Evolutionary conservation across 2,113 vertebrate species (phyloP).

Genomic region (Planiliza haematocheilus): DNA sequence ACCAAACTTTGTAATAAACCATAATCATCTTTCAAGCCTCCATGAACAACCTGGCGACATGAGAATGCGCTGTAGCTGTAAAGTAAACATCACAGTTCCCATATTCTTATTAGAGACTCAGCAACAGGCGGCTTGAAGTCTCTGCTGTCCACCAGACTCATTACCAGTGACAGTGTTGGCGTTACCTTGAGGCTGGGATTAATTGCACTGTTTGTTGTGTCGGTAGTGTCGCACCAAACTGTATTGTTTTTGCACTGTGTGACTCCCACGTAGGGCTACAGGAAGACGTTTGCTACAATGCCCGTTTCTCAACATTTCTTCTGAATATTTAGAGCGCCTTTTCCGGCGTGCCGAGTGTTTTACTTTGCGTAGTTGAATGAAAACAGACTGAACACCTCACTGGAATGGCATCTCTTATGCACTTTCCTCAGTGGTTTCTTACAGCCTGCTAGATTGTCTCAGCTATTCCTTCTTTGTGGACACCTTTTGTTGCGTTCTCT

Average conservation of each 20-base stretch:
- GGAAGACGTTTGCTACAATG: constrained; percentile 15
- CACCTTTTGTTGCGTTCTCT: constrained; percentile 23
- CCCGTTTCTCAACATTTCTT: constrained; percentile 21
- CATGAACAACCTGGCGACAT: constrained; percentile 36
- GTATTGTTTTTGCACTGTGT: constrained; percentile 59
- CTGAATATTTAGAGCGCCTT: background rate
- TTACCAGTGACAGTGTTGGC: constrained; percentile 63
- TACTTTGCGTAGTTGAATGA: constrained; percentile 22
- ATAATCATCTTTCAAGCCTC: constrained; percentile 27
- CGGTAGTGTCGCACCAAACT: constrained; percentile 26
- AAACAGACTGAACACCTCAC: constrained; percentile 33
- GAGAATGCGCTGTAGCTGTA: constrained; percentile 4
- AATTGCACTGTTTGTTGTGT: constrained; percentile 64
- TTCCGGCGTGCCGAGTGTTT: background rate
- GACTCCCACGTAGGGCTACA: constrained; percentile 19
- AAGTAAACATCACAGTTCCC: constrained; percentile 3
- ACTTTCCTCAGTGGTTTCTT: constrained; percentile 30
- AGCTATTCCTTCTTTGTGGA: constrained; percentile 20
- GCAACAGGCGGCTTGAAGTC: background rate
- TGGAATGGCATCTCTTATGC: constrained; percentile 39
- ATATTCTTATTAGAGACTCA: background rate
- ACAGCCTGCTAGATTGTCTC: constrained; percentile 25
- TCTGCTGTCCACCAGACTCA: background rate
- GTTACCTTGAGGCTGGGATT: constrained; percentile 26
- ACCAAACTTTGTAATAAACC: constrained; percentile 9